Conservation (phyloP, 2,797 vertebrate genomes). For the Pangasius djambal region DNA sequence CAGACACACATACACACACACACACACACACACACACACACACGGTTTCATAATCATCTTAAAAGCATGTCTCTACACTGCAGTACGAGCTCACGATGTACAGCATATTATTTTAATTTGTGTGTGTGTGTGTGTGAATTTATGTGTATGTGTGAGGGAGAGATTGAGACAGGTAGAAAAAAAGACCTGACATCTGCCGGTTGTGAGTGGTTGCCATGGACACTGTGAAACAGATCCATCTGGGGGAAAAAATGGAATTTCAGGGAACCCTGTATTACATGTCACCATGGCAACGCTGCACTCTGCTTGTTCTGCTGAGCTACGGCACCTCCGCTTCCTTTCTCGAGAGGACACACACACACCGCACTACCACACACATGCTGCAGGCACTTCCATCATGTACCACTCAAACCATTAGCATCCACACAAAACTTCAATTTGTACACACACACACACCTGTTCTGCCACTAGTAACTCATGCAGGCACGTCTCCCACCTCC, state of each 20-base stretch:
- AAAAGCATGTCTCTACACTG: conserved; percentile 17
- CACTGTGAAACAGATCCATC: conserved; percentile 62
- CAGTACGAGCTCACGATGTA: not conserved
- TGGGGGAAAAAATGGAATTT: conserved; percentile 59
- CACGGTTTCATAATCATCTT: conserved; percentile 32
- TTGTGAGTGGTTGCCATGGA: conserved; percentile 65
- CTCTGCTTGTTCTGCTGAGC: conserved; percentile 59
- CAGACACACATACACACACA: conserved; percentile 43
- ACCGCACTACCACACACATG: conserved; percentile 28
- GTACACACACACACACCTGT: conserved; percentile 46
- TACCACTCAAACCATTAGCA: conserved; percentile 32
- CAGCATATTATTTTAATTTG: conserved; percentile 5
- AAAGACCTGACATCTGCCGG: conserved; percentile 50
- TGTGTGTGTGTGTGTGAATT: conserved; percentile 11
- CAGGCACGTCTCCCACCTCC: conserved; percentile 55
- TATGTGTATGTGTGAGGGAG: not conserved
- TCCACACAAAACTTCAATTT: conserved; percentile 10
- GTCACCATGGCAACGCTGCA: conserved; percentile 60
- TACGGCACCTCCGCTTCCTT: conserved; percentile 49
- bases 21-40: conserved; percentile 48
- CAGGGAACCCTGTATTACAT: conserved; percentile 63
- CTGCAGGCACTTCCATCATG: conserved; percentile 21
- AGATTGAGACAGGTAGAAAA: conserved; percentile 44
- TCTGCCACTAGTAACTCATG: conserved; percentile 54
- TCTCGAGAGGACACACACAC: conserved; percentile 35